Conservation (phyloP, 2,113 vertebrate species). For the Mustelus asterias region DNA sequence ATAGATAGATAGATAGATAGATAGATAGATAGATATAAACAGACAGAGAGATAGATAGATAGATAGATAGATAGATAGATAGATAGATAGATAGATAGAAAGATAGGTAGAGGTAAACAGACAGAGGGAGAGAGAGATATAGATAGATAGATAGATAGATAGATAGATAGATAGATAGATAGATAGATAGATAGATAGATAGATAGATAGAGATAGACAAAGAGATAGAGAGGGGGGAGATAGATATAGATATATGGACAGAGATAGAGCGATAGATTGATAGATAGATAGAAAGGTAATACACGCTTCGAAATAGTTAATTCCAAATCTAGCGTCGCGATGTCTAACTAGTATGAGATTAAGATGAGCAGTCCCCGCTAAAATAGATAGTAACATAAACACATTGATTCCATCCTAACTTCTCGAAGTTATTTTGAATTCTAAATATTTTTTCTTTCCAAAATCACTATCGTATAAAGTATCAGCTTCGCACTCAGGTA, state of each 20-base stretch:
- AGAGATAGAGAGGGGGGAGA: neutral
- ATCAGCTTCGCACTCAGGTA: neutral
- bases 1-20: neutral
- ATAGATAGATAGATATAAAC: too few species aligned
- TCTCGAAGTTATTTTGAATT: neutral
- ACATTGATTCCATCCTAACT: neutral
- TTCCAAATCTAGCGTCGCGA: neutral
- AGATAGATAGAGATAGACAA: neutral
- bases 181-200: neutral
- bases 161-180: neutral
- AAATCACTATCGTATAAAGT: neutral
- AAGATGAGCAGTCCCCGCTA: neutral
- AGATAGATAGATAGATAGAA: neutral
- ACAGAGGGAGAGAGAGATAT: too few species aligned
- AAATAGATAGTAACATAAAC: neutral
- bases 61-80: neutral
- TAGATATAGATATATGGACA: neutral
- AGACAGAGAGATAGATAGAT: neutral
- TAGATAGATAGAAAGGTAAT: neutral
- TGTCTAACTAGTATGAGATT: neutral
- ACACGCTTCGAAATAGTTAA: neutral
- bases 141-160: too few species aligned
- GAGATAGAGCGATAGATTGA: neutral
- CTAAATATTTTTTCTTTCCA: neutral
- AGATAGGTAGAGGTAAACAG: too few species aligned